These are phyloP conservation scores for Pandemis heparana DNA, from an alignment of 2,888 invertebrate species.

Conservation along the genomic window DNA sequence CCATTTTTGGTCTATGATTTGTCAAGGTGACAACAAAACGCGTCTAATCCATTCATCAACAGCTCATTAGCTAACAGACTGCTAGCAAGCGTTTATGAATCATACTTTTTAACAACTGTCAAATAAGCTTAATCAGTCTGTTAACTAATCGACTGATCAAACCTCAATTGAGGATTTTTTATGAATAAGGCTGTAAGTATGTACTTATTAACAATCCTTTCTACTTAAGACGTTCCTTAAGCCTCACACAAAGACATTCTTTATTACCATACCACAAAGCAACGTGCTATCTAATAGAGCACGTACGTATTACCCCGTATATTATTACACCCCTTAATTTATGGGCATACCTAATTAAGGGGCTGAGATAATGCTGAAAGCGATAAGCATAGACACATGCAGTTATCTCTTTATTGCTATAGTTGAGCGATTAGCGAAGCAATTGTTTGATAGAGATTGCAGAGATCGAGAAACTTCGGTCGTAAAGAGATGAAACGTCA, in stretches of 20 bases:
- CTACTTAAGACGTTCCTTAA: background rate
- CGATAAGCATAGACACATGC: conserved; percentile 33
- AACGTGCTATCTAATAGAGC: conserved; percentile 22
- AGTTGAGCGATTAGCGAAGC: conserved; percentile 13
- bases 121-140: no score
- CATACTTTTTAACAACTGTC: no score
- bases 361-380: conserved; percentile 30
- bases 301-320: conserved; percentile 21
- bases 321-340: conserved; percentile 36
- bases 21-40: no score
- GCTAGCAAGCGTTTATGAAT: no score
- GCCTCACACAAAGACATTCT: conserved; percentile 2
- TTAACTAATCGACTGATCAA: no score
- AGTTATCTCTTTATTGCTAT: conserved; percentile 19
- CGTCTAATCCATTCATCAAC: no score
- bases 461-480: background rate
- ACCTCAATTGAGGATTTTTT: no score
- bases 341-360: conserved; percentile 41
- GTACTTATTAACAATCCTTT: no score
- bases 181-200: no score
- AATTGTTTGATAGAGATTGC: conserved; percentile 16
- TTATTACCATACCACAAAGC: background rate
- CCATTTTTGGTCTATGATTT: no score
- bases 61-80: no score
- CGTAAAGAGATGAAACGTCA: conserved; percentile 1